Conservation (phyloP, 2,888 invertebrate species). For the Meiosimyza decipiens region DNA sequence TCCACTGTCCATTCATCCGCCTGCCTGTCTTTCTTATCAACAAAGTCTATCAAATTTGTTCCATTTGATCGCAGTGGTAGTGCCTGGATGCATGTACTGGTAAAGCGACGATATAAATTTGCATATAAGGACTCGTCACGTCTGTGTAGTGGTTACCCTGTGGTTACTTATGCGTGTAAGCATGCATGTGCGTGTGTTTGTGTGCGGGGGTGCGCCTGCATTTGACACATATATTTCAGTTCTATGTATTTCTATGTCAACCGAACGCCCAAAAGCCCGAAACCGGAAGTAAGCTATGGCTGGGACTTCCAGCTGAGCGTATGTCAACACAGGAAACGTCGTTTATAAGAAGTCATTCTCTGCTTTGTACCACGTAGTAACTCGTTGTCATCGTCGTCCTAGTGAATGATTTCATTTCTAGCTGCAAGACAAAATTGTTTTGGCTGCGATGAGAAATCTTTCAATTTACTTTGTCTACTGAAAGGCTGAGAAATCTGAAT, state of each 20-base stretch:
- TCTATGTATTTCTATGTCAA: not conserved
- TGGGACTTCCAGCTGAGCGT: conserved; percentile 23
- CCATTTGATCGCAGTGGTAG: conserved; percentile 23
- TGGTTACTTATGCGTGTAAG: conserved; percentile 14
- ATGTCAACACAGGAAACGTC: conserved; percentile 16
- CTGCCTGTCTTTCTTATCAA: conserved; percentile 13
- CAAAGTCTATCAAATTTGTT: conserved; percentile 33
- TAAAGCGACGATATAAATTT: conserved; percentile 6
- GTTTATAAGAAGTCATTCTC: not conserved
- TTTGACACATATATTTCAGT: conserved; percentile 3
- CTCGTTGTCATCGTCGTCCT: too few species aligned
- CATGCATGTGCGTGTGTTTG: not conserved
- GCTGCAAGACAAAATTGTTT: too few species aligned
- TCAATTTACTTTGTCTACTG: not conserved
- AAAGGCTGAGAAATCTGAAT: not conserved
- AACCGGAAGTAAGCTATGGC: conserved; percentile 22
- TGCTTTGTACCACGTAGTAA: not conserved
- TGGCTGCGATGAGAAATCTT: too few species aligned
- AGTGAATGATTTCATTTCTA: too few species aligned
- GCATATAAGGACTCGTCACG: conserved; percentile 22
- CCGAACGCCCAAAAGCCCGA: not conserved
- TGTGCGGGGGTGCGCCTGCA: not conserved
- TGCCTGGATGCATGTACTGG: not conserved
- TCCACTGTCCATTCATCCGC: conserved; percentile 2
- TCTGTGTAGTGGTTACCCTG: not conserved